These are phyloP conservation scores for Callinectes sapidus DNA, from an alignment of 2,888 invertebrate genomes.

Conservation along the genomic window DNA sequence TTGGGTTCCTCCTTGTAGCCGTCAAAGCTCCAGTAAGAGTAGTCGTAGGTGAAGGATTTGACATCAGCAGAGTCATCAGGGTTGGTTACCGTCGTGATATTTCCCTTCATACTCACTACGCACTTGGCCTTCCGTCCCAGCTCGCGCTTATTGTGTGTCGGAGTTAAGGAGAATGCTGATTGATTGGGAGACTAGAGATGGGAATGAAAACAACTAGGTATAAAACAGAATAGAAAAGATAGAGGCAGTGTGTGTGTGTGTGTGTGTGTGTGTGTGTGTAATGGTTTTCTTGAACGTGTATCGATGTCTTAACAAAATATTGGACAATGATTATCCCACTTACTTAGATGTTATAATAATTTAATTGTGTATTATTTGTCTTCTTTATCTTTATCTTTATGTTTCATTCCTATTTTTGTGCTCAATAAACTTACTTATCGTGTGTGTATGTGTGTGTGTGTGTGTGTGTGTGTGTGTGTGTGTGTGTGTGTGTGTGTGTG, in stretches of 20 bases:
- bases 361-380: too few species aligned
- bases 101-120: slow-evolving; percentile 78
- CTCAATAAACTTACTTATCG: not conserved
- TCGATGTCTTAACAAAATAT: too few species aligned
- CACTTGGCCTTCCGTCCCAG: slow-evolving; percentile 77
- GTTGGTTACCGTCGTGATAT: slow-evolving; percentile 77
- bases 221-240: not conserved
- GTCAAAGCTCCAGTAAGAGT: slow-evolving; percentile 80
- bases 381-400: too few species aligned
- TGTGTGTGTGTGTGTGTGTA: not conserved
- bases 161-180: slow-evolving; percentile 62
- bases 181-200: not conserved
- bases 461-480: not conserved
- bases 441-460: not conserved
- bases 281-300: too few species aligned
- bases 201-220: not conserved
- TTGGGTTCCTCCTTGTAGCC: slow-evolving; percentile 77
- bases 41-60: slow-evolving; percentile 78
- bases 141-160: slow-evolving; percentile 78
- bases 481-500: not conserved
- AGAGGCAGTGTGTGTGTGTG: not conserved
- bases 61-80: slow-evolving; percentile 76
- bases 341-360: too few species aligned
- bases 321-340: too few species aligned
- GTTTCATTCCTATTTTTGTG: too few species aligned